Evolutionary conservation across 2,888 invertebrate species (phyloP), one percentile per base, ranked within the genome.

Genomic region (Metopia argyrocephala): DNA sequence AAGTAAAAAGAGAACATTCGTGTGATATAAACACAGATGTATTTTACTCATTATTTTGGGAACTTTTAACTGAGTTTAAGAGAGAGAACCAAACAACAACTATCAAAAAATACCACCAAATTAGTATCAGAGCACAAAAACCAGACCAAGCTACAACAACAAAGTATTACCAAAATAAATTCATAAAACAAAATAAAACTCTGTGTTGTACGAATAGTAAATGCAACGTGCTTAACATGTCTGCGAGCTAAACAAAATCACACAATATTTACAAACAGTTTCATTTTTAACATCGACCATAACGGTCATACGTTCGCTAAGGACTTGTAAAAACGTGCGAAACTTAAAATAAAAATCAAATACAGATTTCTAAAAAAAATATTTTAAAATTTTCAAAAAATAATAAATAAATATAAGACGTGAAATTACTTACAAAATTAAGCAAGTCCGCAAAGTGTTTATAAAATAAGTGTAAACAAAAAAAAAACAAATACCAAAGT

Each of bases 211-310:
- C 15, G 38, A 2, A 12, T n/a, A n/a, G 45, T 0, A 65, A 74
- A 62, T 78, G 78, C 78, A 81, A 81, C 78, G 78, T 81, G 81
- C 78, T 81, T 81, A 75, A 66, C 78, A 74, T 54, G 69, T 66
- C 27, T 59, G 28, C 45, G 57, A 78, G 75, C 74, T 81, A 81
- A 81, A 81, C 70, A 75, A 65, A 65, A 70, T 50, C 28, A 20
- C 15, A 31, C 48, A 3, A 65, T 50, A 48, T 57, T 75, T 70
- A 21, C 66, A 78, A 81, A 75, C 81, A 81, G 81, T 81, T 81
- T 75, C 70, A 78, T 81, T 78, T 74, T 75, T 62, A 70, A 66
- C 74, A 66, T n/a, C 78, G 70, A 78, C 66, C 70, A 18, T 0
- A 52, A 66, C 74, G 78, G 81, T 81, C 65, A 75, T 78, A n/a